Evolutionary conservation across 1,140 invertebrate genomes (phyloP).

Genomic region (Oryzaephilus surinamensis): DNA sequence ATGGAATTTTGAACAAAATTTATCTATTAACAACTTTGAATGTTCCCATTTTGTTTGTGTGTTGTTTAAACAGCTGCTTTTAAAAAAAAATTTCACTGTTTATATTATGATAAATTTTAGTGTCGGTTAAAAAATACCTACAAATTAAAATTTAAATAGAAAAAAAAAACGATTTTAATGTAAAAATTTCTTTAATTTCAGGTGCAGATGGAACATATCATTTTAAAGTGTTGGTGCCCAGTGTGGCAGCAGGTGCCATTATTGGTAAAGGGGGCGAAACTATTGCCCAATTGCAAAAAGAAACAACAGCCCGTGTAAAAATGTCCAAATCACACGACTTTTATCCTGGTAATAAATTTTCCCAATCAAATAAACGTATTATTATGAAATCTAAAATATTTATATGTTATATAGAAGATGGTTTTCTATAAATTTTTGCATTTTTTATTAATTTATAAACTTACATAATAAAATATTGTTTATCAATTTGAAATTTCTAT

Average conservation of each 20-base stretch:
- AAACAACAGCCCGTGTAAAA: slow-evolving; percentile 89
- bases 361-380: background rate
- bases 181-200: slow-evolving; percentile 14
- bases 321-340: slow-evolving; percentile 98
- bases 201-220: slow-evolving; percentile 68
- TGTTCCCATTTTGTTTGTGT: too few species aligned
- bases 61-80: too few species aligned
- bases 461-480: background rate
- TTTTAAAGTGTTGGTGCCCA: slow-evolving; percentile 93
- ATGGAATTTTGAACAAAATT: too few species aligned
- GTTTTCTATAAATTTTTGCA: background rate
- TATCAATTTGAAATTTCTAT: background rate
- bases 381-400: too few species aligned
- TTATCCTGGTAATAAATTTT: slow-evolving; percentile 79
- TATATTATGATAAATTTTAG: too few species aligned
- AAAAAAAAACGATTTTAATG: too few species aligned
- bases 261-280: slow-evolving; percentile 97
- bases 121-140: too few species aligned
- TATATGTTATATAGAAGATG: background rate
- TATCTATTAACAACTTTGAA: too few species aligned
- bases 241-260: slow-evolving; percentile 91
- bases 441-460: background rate
- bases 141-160: too few species aligned
- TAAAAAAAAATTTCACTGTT: too few species aligned
- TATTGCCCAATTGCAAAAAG: slow-evolving; percentile 92